Base-by-base conservation (phyloP, 2,113 vertebrate genomes). In the Sander lucioperca region DNA sequence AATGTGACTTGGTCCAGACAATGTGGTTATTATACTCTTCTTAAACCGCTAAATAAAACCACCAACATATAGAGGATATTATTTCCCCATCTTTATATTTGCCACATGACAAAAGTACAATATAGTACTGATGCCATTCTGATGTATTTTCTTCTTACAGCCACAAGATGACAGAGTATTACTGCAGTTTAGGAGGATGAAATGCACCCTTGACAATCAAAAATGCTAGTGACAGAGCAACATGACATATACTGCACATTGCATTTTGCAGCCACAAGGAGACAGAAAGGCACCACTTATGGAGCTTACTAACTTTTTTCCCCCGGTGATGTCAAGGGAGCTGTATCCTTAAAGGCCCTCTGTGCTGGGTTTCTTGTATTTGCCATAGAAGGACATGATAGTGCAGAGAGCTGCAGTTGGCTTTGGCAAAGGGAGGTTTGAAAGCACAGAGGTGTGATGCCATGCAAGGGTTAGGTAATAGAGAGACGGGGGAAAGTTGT, bases 371-470 rank as follows among this genome's bases (percentile, higher is more conserved):
- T 50, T 82, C 39, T 50, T 21, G 19, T 68, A 25, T 88, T 91
- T 53, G n/a, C 91, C 91, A 82, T 87, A 91, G 78, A 90, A 86
- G 91, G 86, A 47, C 67, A 86, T 67, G 58, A 45, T 73, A 71
- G 58, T 69, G 77, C 77, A 64, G 30, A 63, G 33, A 68, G 75
- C 58, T 77, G 63, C 39, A 43, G 9, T 71, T 74, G 61, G 30
- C 64, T 57, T 68, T 36, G 33, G 16, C 6, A 14, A 36, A 36
- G 67, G 36, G 66, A 19, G 48, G 10, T 54, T 54, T 69, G 56
- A 85, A 80, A 75, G 45, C 53, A 57, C 69, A 30, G 61, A 69
- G 43, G 61, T 67, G 43, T 65, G 77, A 70, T 25, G 67, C 84
- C 64, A 56, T 66, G 72, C 54, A 54, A 10, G 15, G 13, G 84